Evolutionary conservation across 2,113 vertebrate species (phyloP).

Genomic region (Poeciliopsis retropinna): DNA sequence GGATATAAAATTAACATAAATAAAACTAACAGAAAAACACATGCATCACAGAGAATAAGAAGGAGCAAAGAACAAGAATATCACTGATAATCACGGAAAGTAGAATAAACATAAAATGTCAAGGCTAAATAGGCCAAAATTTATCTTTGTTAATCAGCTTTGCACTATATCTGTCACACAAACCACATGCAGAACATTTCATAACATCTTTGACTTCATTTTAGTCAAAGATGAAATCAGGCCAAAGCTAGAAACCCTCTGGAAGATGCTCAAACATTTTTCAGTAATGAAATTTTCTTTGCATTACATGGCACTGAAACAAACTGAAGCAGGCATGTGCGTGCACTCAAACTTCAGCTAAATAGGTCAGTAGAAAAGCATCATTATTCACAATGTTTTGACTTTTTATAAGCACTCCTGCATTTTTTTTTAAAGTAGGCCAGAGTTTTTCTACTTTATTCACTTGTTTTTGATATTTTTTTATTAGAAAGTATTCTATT

Average conservation of each 20-base stretch:
- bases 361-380: neutral
- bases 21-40: neutral
- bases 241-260: conserved; percentile 15
- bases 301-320: conserved; percentile 16
- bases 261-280: conserved; percentile 11
- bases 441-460: neutral
- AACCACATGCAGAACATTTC: neutral
- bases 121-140: neutral
- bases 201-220: neutral
- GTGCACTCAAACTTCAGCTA: neutral
- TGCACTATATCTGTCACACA: neutral
- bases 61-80: neutral
- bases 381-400: neutral
- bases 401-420: neutral
- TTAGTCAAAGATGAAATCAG: conserved; percentile 2
- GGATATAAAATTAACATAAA: neutral
- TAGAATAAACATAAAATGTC: neutral
- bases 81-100: neutral
- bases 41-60: neutral
- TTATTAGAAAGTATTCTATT: neutral
- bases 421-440: neutral
- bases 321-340: conserved; percentile 23
- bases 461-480: neutral
- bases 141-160: neutral
- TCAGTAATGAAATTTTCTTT: conserved; percentile 36